Evolutionary conservation across 1,140 invertebrate species (phyloP), one percentile per base, ranked within the genome.

Genomic region (Camponotus pennsylvanicus): DNA sequence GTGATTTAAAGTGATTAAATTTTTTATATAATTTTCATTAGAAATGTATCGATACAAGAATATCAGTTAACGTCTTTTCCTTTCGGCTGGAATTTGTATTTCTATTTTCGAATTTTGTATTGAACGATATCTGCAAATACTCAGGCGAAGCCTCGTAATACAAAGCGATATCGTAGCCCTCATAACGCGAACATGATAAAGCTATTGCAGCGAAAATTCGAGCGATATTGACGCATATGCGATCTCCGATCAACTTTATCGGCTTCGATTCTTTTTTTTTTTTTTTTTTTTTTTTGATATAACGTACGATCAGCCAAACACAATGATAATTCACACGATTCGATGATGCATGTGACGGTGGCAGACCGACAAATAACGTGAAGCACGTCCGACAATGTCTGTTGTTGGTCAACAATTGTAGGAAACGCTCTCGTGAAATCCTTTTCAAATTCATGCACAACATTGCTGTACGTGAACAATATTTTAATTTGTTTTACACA

Each of bases 131-230:
- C n/a, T 59, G 18, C 67, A 59, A 71, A 73, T 34, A 59, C 7
- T 27, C n/a, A 37, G 69, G 45, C 75, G 49, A 83, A 83, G 13
- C 55, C 73, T 71, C 34, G 69, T 42, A 63, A 61, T 27, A 61
- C 40, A 61, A 57, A 73, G 9, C 55, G 55, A 73, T 83, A 83
- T 83, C 40, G 69, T 45, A 73, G 75, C 79, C 67, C 40, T 32
- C 55, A 83, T 83, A 83, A 83, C 13, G 40, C 69, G 32, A 73
- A 13, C 52, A 37, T 83, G 69, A 83, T 49, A 75, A 83, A 83
- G 32, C 69, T 42, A 63, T 63, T 83, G 69, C 40, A 27, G 27
- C 40, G 40, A 73, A 83, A 73, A 63, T 63, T 75, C 27, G 27
- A 27, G 21, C 40, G 15, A 45, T 61, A 63, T 82, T 82, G 52